Base-by-base conservation (phyloP, 2,888 invertebrate species). In the Andricus quercusramuli region DNA sequence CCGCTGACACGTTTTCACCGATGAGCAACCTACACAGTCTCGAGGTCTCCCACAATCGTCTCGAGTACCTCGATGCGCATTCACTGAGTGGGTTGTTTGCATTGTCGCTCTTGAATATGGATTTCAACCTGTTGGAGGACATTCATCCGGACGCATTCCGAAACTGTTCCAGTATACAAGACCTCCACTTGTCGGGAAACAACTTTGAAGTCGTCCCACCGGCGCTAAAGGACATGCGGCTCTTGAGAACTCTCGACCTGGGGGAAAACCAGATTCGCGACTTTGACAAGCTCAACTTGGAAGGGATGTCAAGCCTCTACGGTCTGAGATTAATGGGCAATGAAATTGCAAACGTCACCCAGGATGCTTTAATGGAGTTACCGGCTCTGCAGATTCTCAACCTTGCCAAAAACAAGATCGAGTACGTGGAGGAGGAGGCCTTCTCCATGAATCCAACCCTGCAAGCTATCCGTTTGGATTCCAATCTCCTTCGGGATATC, bases 11-110 rank as follows among this genome's bases (percentile, higher is more conserved):
- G 2, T 98, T 98, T 92, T 95, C 97, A 62, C 97, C 97, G 6
- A 96, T 98, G 96, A 98, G 97, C 91, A 98, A 98, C 93, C 94
- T 98, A 83, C 98, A 98, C 93, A 98, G 98, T 20, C 94, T 98
- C 86, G 95, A 97, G 82, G 94, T 98, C 86, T 97, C 97, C 4
- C 96, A 96, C 92, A 98, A 98, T 93, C 96, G 96, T 92, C 95
- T 98, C 87, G 96, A 96, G 88, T 96, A 96, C 89, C 94, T 98
- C 86, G 97, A 98, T 91, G 96, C 97, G 3, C 97, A 97, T 90
- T 96, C 98, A 65, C 93, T 98, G 83, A 97, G 98, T 92, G 98
- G 98, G 2, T 94, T 98, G 78, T 97, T 97, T 91, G 98, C 98
- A 56, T 93, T 98, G 83, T 97, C 97, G 84, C 93, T 97, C 83